Evolutionary conservation across 2,797 vertebrate species (phyloP).

Genomic region (Cercopithecus hamlyni): DNA sequence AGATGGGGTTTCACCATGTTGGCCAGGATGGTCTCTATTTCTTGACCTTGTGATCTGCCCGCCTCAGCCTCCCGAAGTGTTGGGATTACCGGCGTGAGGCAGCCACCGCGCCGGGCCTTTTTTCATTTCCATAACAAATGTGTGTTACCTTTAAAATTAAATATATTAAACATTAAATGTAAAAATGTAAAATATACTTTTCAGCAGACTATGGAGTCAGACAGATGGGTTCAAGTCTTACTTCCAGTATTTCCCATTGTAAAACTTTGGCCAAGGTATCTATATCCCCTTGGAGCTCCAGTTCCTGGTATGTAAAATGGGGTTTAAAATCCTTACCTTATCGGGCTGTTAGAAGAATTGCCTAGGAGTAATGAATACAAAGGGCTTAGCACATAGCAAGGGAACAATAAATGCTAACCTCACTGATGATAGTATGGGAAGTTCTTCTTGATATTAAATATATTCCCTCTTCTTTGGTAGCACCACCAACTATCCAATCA

Average conservation of each 20-base stretch:
- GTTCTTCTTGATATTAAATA: neutral
- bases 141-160: neutral
- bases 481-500: neutral
- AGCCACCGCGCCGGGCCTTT: neutral
- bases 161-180: neutral
- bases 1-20: neutral
- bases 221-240: neutral
- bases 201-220: neutral
- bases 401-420: neutral
- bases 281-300: neutral
- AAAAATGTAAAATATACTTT: conserved; percentile 6
- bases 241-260: neutral
- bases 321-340: neutral
- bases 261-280: neutral
- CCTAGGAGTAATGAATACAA: neutral
- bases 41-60: neutral
- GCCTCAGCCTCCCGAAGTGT: neutral
- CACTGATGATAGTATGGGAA: neutral
- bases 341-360: neutral
- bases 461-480: neutral
- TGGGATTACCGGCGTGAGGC: neutral
- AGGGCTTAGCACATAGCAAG: neutral
- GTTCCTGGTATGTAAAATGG: neutral
- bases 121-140: neutral
- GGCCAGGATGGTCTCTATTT: neutral